Conservation (phyloP, 1,140 invertebrate genomes). For the Temnothorax nylanderi region DNA sequence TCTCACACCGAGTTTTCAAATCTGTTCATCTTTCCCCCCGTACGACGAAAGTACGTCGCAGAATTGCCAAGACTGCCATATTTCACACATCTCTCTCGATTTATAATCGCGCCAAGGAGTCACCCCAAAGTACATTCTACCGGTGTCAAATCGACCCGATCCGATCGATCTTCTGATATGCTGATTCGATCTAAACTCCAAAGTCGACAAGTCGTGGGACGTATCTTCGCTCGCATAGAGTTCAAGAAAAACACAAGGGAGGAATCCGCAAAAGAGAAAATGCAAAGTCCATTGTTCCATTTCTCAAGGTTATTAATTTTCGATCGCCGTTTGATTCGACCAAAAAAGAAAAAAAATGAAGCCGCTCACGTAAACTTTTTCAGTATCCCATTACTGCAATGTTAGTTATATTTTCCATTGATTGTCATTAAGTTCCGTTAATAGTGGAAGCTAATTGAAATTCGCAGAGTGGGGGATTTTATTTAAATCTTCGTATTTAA, state of each 20-base stretch:
- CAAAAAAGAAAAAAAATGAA: constrained; percentile 7
- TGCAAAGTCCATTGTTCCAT: constrained; percentile 12
- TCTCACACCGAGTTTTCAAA: constrained; percentile 41
- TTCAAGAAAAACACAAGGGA: not conserved
- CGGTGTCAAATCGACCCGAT: constrained; percentile 32
- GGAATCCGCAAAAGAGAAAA: not conserved
- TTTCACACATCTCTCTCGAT: constrained; percentile 64
- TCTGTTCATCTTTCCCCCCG: constrained; percentile 63
- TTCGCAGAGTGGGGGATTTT: not conserved
- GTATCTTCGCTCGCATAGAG: constrained; percentile 32
- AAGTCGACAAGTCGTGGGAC: constrained; percentile 5
- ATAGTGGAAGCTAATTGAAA: constrained; percentile 7
- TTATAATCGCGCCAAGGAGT: constrained; percentile 58
- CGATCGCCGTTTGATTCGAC: not conserved
- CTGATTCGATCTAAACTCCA: constrained; percentile 40
- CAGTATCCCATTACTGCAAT: not conserved
- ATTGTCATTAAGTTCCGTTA: constrained; percentile 22
- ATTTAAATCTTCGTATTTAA: constrained; percentile 24
- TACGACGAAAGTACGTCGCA: constrained; percentile 56
- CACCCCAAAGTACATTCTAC: constrained; percentile 51
- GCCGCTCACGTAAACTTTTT: constrained; percentile 17
- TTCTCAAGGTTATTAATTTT: constrained; percentile 21
- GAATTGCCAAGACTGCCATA: constrained; percentile 70
- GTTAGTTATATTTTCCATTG: constrained; percentile 18
- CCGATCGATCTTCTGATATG: constrained; percentile 38